phyloP scores from a whole-genome alignment of 2,797 vertebrate genomes.

The Lindbergichthys nudifrons region DNA sequence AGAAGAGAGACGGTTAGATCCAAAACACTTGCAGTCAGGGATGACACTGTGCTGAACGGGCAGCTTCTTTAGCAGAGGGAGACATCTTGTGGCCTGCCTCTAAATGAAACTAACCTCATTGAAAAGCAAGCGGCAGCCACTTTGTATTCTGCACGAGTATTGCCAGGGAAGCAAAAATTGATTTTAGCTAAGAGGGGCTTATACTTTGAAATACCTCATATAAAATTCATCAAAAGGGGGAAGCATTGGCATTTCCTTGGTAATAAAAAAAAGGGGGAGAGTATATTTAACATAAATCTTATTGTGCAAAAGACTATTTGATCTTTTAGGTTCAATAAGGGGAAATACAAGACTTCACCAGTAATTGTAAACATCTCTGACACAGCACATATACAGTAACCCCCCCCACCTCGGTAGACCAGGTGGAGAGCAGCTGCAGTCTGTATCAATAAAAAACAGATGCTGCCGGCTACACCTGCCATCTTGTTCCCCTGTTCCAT shows the following conservation, averaged over 20 bases:
- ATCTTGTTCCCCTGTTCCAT: constrained; percentile 53
- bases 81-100: constrained; percentile 83
- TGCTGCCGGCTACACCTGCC: constrained; percentile 64
- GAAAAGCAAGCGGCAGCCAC: constrained; percentile 42
- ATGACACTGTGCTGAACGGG: constrained; percentile 42
- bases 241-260: constrained; percentile 37
- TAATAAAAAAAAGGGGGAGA: constrained; percentile 16
- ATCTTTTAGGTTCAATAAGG: constrained; percentile 10
- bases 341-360: constrained; percentile 22
- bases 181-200: constrained; percentile 49
- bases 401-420: constrained; percentile 40
- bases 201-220: constrained; percentile 57
- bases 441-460: constrained; percentile 81
- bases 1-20: constrained; percentile 18
- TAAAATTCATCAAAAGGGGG: constrained; percentile 65
- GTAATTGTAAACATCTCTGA: constrained; percentile 47
- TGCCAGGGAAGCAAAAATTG: constrained; percentile 58
- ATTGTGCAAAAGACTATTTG: not conserved
- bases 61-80: constrained; percentile 80
- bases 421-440: constrained; percentile 52
- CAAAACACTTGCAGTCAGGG: constrained; percentile 30
- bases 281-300: constrained; percentile 13
- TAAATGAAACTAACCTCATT: constrained; percentile 65
- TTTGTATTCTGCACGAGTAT: constrained; percentile 63
- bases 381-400: constrained; percentile 50